Conservation (phyloP, 92 coral and sea anemone genomes). For the Pocillopora meandrina region DNA sequence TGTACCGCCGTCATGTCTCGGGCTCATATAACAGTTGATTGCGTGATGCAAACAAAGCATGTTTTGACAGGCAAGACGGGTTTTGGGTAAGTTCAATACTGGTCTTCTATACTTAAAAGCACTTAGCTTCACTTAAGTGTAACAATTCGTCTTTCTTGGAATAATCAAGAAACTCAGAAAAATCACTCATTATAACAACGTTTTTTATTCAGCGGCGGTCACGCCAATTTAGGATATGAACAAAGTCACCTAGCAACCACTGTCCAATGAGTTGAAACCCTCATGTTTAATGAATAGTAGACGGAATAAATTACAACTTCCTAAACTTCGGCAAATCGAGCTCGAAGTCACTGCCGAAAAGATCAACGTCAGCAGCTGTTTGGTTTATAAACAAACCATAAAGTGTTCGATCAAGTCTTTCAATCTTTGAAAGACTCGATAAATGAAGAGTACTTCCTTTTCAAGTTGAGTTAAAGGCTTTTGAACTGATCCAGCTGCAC, state of each 20-base stretch:
- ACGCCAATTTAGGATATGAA: neutral
- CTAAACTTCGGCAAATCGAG: neutral
- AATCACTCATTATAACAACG: neutral
- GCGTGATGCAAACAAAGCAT: neutral
- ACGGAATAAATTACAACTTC: conserved; percentile 14
- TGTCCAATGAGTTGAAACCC: conserved; percentile 28
- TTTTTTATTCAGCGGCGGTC: neutral
- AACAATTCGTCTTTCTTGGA: neutral
- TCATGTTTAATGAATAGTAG: conserved; percentile 26
- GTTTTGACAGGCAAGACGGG: neutral
- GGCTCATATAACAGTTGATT: neutral
- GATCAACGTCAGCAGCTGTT: neutral
- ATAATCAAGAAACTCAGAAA: neutral
- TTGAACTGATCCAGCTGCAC: conserved; percentile 13
- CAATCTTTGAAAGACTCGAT: neutral
- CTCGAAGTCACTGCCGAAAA: neutral
- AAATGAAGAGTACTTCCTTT: neutral
- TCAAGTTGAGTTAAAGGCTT: conserved; percentile 12
- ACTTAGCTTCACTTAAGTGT: no score
- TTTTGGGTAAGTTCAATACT: neutral
- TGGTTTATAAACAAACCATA: neutral
- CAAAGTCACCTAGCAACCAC: conserved; percentile 31
- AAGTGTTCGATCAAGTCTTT: neutral
- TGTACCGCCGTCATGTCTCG: neutral
- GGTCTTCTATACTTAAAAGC: neutral